Evolutionary conservation across 2,797 vertebrate genomes (phyloP).

Genomic region (Aldrovandia affinis): DNA sequence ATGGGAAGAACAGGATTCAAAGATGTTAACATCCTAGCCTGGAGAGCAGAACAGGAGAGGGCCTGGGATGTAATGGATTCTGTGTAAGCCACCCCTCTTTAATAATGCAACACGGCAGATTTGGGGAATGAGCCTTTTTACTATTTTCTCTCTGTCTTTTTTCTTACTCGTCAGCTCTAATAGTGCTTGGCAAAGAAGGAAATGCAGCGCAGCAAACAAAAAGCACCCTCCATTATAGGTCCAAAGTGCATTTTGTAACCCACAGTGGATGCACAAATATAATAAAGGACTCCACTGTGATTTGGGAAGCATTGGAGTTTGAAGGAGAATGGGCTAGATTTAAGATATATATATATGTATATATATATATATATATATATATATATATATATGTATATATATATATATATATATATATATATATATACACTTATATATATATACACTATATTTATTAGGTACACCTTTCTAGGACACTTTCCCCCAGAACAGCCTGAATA

Average conservation of each 20-base stretch:
- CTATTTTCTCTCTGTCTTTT: constrained; percentile 39
- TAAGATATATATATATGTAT: constrained; percentile 67
- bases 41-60: constrained; percentile 27
- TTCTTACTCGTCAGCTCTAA: constrained; percentile 47
- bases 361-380: too few relatives aligned
- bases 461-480: too few relatives aligned
- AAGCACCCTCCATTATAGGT: constrained; percentile 66
- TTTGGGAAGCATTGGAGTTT: constrained; percentile 58
- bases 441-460: too few relatives aligned
- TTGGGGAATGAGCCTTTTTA: constrained; percentile 43
- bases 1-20: constrained; percentile 23
- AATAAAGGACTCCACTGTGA: constrained; percentile 63
- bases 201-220: constrained; percentile 59
- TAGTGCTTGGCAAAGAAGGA: constrained; percentile 46
- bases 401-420: too few relatives aligned
- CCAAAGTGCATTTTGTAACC: constrained; percentile 58
- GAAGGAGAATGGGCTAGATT: constrained; percentile 64
- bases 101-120: constrained; percentile 52
- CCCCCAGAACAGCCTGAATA: too few relatives aligned
- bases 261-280: constrained; percentile 74
- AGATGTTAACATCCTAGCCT: constrained; percentile 36
- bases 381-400: too few relatives aligned
- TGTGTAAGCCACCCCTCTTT: constrained; percentile 35
- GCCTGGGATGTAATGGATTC: constrained; percentile 48
- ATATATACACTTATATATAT: too few relatives aligned